A percentile compares a stretch with the other conserved stretches of the same genome.
Conservation (phyloP, 2,797 vertebrate genomes). For the Sebastes trivittatus region DNA sequence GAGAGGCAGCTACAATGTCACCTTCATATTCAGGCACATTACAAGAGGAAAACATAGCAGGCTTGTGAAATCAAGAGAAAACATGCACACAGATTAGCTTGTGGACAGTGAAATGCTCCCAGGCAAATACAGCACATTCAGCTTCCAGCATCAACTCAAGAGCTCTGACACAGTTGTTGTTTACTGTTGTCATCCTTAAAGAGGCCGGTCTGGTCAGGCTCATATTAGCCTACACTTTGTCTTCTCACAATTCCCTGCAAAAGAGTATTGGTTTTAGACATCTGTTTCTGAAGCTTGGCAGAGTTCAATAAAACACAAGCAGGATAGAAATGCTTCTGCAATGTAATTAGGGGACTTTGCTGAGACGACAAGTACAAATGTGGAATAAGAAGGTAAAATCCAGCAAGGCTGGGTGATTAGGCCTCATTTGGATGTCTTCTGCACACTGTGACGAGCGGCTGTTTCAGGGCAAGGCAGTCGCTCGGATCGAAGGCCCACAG, state of each 20-base stretch:
- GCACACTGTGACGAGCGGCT: slow-evolving; percentile 67
- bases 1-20: slow-evolving; percentile 77
- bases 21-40: slow-evolving; percentile 69
- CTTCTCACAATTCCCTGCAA: slow-evolving; percentile 16
- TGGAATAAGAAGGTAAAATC: slow-evolving; percentile 77
- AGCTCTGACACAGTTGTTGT: slow-evolving; percentile 33
- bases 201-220: slow-evolving; percentile 18
- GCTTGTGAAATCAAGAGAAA: slow-evolving; percentile 47
- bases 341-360: slow-evolving; percentile 78
- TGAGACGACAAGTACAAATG: slow-evolving; percentile 77
- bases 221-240: slow-evolving; percentile 40
- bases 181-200: slow-evolving; percentile 30
- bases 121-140: slow-evolving; percentile 11
- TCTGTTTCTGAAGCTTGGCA: slow-evolving; percentile 54
- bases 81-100: slow-evolving; percentile 43
- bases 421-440: slow-evolving; percentile 75
- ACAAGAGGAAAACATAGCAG: slow-evolving; percentile 37
- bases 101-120: slow-evolving; percentile 22
- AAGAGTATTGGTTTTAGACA: slow-evolving; percentile 53
- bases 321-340: slow-evolving; percentile 62
- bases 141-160: slow-evolving; percentile 21
- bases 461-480: slow-evolving; percentile 63
- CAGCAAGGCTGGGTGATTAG: slow-evolving; percentile 78
- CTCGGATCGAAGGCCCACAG: slow-evolving; percentile 75
- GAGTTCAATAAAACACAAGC: slow-evolving; percentile 64